phyloP scores from a whole-genome alignment of 1,140 invertebrate genomes.

The Cotesia chilonis region DNA sequence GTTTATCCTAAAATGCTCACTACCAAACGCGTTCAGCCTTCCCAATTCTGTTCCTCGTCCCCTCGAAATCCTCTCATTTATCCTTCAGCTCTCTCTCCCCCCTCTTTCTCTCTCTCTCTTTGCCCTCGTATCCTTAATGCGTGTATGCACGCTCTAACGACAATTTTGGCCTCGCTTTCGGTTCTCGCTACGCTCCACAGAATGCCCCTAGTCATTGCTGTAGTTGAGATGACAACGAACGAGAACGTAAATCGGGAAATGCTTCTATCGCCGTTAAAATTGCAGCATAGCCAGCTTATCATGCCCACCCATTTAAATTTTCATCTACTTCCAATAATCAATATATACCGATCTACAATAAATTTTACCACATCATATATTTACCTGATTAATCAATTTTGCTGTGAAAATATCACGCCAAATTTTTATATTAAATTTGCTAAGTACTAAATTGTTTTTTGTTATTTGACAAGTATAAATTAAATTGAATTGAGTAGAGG shows the following conservation, averaged over 20 bases:
- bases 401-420: too few species aligned
- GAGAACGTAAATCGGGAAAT: constrained; percentile 35
- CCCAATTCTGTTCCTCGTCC: constrained; percentile 19
- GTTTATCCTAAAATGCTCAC: constrained; percentile 25
- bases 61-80: neutral
- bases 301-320: neutral
- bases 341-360: too few species aligned
- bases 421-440: too few species aligned
- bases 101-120: constrained; percentile 11
- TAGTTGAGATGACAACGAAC: constrained; percentile 11
- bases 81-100: neutral
- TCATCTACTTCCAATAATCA: too few species aligned
- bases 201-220: neutral
- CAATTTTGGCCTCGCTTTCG: neutral
- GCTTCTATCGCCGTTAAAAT: constrained; percentile 32
- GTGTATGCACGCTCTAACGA: neutral
- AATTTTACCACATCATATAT: too few species aligned
- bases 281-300: constrained; percentile 20
- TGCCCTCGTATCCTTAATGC: constrained; percentile 16
- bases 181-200: neutral
- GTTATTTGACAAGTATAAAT: too few species aligned
- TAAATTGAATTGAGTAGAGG: too few species aligned
- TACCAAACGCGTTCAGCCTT: neutral
- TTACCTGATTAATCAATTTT: too few species aligned
- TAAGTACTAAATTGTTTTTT: too few species aligned